These are phyloP conservation scores for Xenopus laevis DNA, from an alignment of 2,113 vertebrate genomes.

Conservation along the genomic window DNA sequence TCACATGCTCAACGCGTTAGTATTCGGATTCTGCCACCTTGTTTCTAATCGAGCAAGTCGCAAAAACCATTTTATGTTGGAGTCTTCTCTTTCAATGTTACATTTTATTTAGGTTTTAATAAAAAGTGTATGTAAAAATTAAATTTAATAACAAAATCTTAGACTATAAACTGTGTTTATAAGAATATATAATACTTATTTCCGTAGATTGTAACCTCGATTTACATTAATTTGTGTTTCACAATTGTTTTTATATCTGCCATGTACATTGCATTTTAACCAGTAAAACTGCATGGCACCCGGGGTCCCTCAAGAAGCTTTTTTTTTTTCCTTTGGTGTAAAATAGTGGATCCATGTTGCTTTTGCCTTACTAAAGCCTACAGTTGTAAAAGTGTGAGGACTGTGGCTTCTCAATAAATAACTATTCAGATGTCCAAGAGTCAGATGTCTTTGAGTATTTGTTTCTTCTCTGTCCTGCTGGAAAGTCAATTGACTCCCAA, in stretches of 20 bases:
- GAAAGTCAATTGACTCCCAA: no score
- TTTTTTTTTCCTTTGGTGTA: slow-evolving; percentile 69
- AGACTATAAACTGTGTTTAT: slow-evolving; percentile 83
- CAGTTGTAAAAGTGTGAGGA: slow-evolving; percentile 97
- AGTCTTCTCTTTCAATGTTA: slow-evolving; percentile 68
- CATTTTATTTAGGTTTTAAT: slow-evolving; percentile 66
- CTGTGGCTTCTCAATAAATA: slow-evolving; percentile 85
- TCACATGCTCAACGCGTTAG: slow-evolving; percentile 41
- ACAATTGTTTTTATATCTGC: slow-evolving; percentile 84
- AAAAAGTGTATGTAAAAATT: slow-evolving; percentile 62
- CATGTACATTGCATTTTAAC: slow-evolving; percentile 83
- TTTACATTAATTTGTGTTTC: slow-evolving; percentile 78
- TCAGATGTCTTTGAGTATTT: slow-evolving; percentile 30
- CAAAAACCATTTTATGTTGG: slow-evolving; percentile 61
- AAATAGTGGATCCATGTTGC: slow-evolving; percentile 77
- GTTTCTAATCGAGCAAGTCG: slow-evolving; percentile 55
- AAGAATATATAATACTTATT: slow-evolving; percentile 73
- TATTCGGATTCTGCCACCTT: slow-evolving; percentile 43
- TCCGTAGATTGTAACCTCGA: slow-evolving; percentile 76
- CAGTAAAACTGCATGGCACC: slow-evolving; percentile 73
- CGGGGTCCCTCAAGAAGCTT: slow-evolving; percentile 65
- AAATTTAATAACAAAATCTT: slow-evolving; percentile 65
- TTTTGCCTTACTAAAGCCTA: slow-evolving; percentile 86
- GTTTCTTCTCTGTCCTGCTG: slow-evolving; percentile 58
- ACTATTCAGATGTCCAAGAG: slow-evolving; percentile 72